Percentiles rank a stretch among this genome's conserved stretches.
Conservation (phyloP, 1,140 invertebrate species). For the Zophobas atratus region DNA sequence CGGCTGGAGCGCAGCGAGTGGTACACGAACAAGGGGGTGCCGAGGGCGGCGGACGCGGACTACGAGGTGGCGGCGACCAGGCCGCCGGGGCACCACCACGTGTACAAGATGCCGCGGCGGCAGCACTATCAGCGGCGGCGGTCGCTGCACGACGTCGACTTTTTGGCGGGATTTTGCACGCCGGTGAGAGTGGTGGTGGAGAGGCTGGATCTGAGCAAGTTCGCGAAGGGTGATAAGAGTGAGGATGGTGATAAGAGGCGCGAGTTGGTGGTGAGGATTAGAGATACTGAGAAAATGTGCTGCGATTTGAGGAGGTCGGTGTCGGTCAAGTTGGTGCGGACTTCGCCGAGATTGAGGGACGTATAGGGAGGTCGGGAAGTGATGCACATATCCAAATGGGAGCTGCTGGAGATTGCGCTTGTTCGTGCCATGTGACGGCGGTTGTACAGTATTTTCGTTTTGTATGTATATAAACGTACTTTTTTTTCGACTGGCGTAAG, state of each 20-base stretch:
- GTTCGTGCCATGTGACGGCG: not conserved
- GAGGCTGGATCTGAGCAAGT: constrained; percentile 46
- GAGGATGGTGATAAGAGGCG: not conserved
- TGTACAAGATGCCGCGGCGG: constrained; percentile 58
- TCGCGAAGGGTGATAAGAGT: constrained; percentile 9
- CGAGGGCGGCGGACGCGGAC: constrained; percentile 2
- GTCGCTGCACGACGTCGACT: constrained; percentile 12
- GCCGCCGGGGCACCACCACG: constrained; percentile 20
- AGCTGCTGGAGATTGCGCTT: not conserved
- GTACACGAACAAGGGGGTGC: constrained; percentile 29
- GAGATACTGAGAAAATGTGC: not conserved
- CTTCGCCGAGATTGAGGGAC: constrained; percentile 8
- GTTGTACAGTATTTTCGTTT: too few species aligned
- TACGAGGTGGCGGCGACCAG: not conserved
- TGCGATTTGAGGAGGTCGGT: not conserved
- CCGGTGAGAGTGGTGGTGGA: constrained; percentile 50
- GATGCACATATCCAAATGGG: too few species aligned
- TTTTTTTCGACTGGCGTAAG: not conserved
- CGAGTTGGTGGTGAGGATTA: constrained; percentile 5
- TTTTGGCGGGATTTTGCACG: constrained; percentile 47
- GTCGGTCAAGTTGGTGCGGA: not conserved
- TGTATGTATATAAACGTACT: too few species aligned
- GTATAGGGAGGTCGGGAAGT: not conserved
- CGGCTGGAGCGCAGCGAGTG: constrained; percentile 29
- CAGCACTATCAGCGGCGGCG: constrained; percentile 51